Conservation (phyloP, 2,113 vertebrate genomes). For the Scomber scombrus region DNA sequence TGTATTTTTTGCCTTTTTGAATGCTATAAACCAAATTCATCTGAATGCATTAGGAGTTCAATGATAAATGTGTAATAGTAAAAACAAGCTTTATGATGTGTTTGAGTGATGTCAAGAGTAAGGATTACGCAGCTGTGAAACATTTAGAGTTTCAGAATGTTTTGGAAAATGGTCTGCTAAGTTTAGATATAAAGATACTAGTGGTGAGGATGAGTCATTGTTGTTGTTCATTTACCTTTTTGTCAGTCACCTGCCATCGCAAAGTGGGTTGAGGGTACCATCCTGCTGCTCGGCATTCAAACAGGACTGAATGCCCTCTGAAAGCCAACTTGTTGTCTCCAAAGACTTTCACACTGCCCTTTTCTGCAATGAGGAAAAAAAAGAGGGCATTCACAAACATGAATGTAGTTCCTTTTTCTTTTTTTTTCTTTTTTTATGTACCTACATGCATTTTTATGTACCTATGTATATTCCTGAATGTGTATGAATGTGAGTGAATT, state of each 20-base stretch:
- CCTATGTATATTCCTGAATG: neutral
- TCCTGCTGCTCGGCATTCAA: slow-evolving; percentile 86
- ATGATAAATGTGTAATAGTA: neutral
- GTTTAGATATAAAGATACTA: neutral
- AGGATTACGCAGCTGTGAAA: no score
- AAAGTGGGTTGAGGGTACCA: slow-evolving; percentile 88
- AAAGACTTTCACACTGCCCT: slow-evolving; percentile 85
- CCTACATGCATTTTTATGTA: neutral
- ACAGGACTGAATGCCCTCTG: slow-evolving; percentile 78
- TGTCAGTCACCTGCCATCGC: slow-evolving; percentile 84
- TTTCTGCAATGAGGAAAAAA: slow-evolving; percentile 79
- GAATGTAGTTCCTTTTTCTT: neutral
- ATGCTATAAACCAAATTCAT: neutral
- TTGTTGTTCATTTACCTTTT: slow-evolving; percentile 58
- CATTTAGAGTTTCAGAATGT: neutral
- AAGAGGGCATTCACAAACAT: neutral
- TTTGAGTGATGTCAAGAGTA: neutral
- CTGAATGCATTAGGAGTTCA: neutral
- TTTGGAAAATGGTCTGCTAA: neutral
- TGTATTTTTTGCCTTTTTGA: neutral
- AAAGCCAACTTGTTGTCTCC: slow-evolving; percentile 74
- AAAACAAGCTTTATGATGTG: neutral
- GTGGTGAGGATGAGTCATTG: neutral
- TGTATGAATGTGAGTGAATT: neutral
- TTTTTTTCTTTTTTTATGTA: neutral